These are phyloP conservation scores for Anarhynchus alexandrinus DNA, from an alignment of 2,113 vertebrate genomes.

Conservation along the genomic window DNA sequence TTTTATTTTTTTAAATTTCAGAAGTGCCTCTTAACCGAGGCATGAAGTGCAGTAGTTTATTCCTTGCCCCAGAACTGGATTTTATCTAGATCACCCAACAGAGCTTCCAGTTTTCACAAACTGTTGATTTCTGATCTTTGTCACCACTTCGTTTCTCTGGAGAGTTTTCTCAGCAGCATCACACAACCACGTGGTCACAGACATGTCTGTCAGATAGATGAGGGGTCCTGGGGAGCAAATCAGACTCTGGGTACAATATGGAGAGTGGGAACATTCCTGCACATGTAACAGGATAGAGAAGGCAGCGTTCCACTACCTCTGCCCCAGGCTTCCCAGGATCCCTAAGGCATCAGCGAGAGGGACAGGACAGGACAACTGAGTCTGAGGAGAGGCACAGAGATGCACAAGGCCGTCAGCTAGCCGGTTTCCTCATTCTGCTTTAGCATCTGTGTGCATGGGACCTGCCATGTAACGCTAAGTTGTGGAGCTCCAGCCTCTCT, in stretches of 20 bases:
- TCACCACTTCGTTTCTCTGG: neutral
- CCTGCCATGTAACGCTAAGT: neutral
- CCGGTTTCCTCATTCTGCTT: neutral
- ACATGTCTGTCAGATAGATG: neutral
- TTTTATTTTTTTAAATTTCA: neutral
- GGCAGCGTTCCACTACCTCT: neutral
- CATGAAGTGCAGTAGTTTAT: neutral
- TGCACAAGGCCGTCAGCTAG: neutral
- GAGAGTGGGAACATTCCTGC: neutral
- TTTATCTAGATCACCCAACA: neutral
- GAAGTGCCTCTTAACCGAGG: neutral
- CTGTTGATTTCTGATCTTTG: neutral
- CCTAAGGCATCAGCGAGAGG: neutral
- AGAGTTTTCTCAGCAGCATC: neutral
- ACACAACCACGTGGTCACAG: neutral
- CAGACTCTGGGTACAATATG: neutral
- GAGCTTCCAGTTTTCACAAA: neutral
- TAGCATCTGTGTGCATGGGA: neutral
- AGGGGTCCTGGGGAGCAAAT: neutral
- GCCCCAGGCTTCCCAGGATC: neutral
- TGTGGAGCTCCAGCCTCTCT: neutral
- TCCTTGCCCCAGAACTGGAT: neutral
- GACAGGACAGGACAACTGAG: too few relatives aligned
- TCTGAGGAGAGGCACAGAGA: accelerated
- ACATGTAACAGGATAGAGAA: neutral